Base-by-base conservation (phyloP, 2,797 vertebrate species). In the Lepilemur septentrionalis region DNA sequence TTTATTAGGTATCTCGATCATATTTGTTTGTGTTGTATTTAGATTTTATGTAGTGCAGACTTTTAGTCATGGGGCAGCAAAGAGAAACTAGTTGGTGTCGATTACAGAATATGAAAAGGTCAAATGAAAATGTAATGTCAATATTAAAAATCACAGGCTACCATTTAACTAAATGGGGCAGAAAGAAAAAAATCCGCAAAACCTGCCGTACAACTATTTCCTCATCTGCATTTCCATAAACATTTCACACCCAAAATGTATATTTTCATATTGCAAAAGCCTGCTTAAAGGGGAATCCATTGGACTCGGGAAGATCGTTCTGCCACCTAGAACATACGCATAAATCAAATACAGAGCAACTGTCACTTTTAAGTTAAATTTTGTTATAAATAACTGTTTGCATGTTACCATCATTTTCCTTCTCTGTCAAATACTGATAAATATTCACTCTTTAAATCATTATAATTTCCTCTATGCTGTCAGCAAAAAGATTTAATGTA, bases 341-440 rank as follows among this genome's bases (percentile, higher is more conserved):
- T 97, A 98, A 98, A 98, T 98, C 95, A 98, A 98, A 98, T 46
- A 69, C 91, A 91, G 96, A 98, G 94, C 0, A 17, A 97, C 83
- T 97, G 94, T 94, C 88, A 97, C 94, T 97, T 98, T 97, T 93
- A 97, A 97, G 97, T 97, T 98, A 98, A 98, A 98, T 97, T 96
- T 96, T 97, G 89, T 98, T 98, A 98, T 96, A 98, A 98, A 98
- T 98, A 98, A 98, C 95, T 97, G 91, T 98, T 98, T 98, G 90
- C 92, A 97, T 91, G 94, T 98, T 97, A 97, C 98, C 98, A 97
- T 97, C 57, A 88, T 82, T 97, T 98, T 97, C 95, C 96, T 98
- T 93, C 94, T 94, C 96, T 98, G 98, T 98, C 98, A 98, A 95
- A 97, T 95, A 97, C 95, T 98, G 97, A 98, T 98, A 98, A 98